Evolutionary conservation across 2,113 vertebrate genomes (phyloP), one percentile per base, ranked within the genome.

Genomic region (Chascanopsetta lugubris): DNA sequence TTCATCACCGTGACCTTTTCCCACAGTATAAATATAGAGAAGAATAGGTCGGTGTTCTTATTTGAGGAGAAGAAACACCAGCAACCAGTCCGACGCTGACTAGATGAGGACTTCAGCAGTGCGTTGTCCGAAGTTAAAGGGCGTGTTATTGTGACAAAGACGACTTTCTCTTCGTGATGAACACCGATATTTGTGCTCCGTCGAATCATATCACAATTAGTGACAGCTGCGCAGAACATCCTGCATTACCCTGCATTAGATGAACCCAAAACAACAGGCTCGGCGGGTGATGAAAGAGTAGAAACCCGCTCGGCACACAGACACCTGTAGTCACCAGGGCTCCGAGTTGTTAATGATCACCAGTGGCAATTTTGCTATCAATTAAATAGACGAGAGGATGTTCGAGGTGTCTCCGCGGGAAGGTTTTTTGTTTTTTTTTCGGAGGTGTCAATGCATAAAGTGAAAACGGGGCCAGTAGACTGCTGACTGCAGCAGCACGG

Each of bases 261-360:
- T 65, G 63, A 77, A 76, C 69, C 34, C 42, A 49, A 67, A 68
- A 56, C 32, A 36, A 74, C 29, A 73, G 38, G 61, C 69, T 75
- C 47, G 26, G 72, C 17, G 15, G 49, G 82, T 80, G 76, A 82
- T 65, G 70, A 82, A 86, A 0, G 70, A 85, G 62, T 63, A 9
- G 64, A 73, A 62, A 64, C 6, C 42, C 18, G 34, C 64, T 75
- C 51, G 57, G 38, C 38, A 69, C 30, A 15, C 40, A 79, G 46
- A 50, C 70, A 83, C 72, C 79, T 76, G 82, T 63, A 62, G 69
- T 81, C 83, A 78, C 50, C 72, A 78, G 68, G 53, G 61, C 62
- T 79, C 66, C 43, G 47, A 50, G 65, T 70, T 80, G 74, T 84
- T 88, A 89, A 89, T 85, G 68, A 87, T 85, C 78, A 83, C 78